These are phyloP conservation scores for Choreutis nemorana DNA, from an alignment of 2,888 invertebrate genomes.

Conservation along the genomic window DNA sequence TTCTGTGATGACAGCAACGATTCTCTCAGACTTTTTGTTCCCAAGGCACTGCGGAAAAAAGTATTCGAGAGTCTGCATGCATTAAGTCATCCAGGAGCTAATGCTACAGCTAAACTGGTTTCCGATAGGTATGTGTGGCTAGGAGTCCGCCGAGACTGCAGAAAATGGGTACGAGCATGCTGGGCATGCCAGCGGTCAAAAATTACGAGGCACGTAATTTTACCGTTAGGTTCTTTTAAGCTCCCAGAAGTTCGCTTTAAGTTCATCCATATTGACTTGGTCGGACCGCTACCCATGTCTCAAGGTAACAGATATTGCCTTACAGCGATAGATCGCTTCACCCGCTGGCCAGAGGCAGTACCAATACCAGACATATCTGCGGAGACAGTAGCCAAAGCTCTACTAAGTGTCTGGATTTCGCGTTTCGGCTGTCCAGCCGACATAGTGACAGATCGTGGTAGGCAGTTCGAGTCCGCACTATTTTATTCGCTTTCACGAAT, in stretches of 20 bases:
- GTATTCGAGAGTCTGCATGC: conserved; percentile 16
- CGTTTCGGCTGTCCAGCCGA: conserved; percentile 30
- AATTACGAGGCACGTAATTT: conserved; percentile 18
- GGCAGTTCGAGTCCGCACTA: conserved; percentile 19
- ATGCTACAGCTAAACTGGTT: conserved; percentile 14
- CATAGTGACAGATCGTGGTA: conserved; percentile 15
- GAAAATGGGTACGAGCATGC: conserved; percentile 21
- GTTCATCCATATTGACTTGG: conserved; percentile 24
- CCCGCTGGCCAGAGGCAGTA: conserved; percentile 32
- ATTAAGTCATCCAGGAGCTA: conserved; percentile 5
- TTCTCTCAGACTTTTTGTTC: conserved; percentile 14
- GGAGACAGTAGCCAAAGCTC: conserved; percentile 23
- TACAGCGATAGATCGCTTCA: conserved; percentile 22
- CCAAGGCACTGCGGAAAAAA: conserved; percentile 10
- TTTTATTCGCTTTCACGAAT: conserved; percentile 10
- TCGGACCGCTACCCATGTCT: conserved; percentile 15
- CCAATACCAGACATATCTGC: conserved; percentile 27
- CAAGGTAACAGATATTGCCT: conserved; percentile 13
- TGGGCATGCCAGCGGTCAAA: conserved; percentile 25
- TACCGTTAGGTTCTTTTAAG: conserved; percentile 16
- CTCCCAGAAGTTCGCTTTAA: conserved; percentile 18
- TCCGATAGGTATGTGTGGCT: conserved; percentile 29
- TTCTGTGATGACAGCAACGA: conserved; percentile 14
- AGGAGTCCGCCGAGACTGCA: conserved; percentile 21
- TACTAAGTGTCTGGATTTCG: conserved; percentile 30